phyloP scores from a whole-genome alignment of 2,888 invertebrate species.

The Agrochola macilenta region DNA sequence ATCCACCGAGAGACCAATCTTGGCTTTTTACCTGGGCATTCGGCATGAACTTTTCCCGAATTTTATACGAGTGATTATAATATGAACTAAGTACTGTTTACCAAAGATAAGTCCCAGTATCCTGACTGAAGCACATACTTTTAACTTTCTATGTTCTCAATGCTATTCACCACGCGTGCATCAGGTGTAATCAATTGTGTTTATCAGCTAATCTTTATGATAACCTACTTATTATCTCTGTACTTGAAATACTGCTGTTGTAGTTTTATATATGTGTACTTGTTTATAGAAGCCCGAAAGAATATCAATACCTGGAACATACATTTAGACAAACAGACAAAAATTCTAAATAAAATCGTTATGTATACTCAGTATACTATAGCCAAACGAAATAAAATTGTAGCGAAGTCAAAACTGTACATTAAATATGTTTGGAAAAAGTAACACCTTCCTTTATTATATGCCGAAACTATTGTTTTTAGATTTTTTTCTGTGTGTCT shows the following conservation, averaged over 20 bases:
- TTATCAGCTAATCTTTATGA: slow-evolving; percentile 54
- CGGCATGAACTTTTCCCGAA: not conserved
- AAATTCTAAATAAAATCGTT: no score
- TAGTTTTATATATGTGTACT: not conserved
- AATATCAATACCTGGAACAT: not conserved
- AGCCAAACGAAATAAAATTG: not conserved
- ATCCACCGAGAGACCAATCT: not conserved
- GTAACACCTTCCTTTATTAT: no score
- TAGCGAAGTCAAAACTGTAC: not conserved
- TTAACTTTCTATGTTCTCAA: not conserved
- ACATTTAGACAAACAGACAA: no score
- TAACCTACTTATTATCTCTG: slow-evolving; percentile 36
- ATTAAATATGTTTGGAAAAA: no score
- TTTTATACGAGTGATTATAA: not conserved
- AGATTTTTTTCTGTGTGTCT: no score
- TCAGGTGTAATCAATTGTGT: slow-evolving; percentile 26
- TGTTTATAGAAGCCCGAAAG: not conserved
- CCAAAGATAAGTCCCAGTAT: not conserved
- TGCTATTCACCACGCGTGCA: not conserved
- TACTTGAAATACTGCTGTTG: not conserved
- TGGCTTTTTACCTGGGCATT: not conserved
- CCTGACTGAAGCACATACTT: not conserved
- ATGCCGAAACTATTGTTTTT: no score
- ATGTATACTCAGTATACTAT: no score
- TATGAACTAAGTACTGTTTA: not conserved